Conservation (phyloP, 2,113 vertebrate species). For the Microcebus lehilahytsara region DNA sequence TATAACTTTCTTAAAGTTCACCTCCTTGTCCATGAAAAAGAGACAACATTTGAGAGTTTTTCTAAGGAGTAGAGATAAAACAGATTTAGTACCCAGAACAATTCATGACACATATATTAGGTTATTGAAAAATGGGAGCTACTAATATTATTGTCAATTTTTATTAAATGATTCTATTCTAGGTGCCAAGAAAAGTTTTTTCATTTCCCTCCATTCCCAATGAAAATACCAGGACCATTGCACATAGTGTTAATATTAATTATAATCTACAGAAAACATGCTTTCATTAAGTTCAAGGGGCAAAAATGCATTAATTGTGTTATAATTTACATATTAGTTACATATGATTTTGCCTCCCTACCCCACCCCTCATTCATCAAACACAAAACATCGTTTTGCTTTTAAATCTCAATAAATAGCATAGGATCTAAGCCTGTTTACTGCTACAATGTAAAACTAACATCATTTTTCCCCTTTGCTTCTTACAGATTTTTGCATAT, state of each 20-base stretch:
- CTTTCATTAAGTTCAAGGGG: background rate
- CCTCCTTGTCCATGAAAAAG: background rate
- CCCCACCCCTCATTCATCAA: background rate
- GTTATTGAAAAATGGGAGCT: background rate
- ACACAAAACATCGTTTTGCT: background rate
- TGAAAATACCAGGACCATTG: background rate
- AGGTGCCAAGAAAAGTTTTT: background rate
- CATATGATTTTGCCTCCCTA: background rate
- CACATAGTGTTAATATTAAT: background rate
- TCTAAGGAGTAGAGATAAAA: background rate
- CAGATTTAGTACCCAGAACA: background rate
- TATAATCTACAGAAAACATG: background rate
- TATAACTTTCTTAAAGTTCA: background rate
- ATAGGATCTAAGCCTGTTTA: background rate
- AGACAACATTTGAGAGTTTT: slow-evolving; percentile 18
- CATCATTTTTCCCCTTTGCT: background rate
- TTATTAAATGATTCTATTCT: background rate
- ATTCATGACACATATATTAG: background rate
- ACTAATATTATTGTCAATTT: background rate
- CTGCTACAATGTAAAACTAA: background rate
- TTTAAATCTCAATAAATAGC: background rate
- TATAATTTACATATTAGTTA: background rate
- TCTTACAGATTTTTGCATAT: slow-evolving; percentile 91
- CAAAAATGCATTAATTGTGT: background rate
- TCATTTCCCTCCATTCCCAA: background rate